Conservation (phyloP, 2,888 invertebrate genomes). For the Hedya salicella region DNA sequence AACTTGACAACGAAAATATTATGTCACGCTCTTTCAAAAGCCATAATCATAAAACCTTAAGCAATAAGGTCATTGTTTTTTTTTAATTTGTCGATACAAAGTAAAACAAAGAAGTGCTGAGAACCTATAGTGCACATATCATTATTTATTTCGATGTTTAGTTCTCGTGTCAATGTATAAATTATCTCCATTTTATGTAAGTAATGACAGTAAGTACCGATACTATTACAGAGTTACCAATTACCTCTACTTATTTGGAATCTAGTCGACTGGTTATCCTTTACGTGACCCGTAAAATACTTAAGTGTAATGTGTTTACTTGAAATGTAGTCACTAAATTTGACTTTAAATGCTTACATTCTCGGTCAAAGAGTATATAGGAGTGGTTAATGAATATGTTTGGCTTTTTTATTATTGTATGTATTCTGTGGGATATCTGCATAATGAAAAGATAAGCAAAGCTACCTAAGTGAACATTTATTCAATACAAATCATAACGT, state of each 20-base stretch:
- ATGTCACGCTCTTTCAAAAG: constrained; percentile 4
- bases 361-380: neutral
- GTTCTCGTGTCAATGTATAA: too few species aligned
- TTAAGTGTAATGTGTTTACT: constrained; percentile 2
- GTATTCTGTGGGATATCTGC: neutral
- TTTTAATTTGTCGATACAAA: constrained; percentile 28
- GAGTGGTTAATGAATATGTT: constrained; percentile 7
- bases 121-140: too few species aligned
- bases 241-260: neutral
- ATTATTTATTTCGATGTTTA: too few species aligned
- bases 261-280: constrained; percentile 6
- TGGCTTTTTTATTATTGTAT: constrained; percentile 2
- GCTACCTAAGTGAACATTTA: too few species aligned
- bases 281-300: neutral
- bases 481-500: too few species aligned
- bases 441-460: too few species aligned
- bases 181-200: constrained; percentile 2
- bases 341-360: too few species aligned
- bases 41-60: constrained; percentile 11
- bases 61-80: constrained; percentile 13
- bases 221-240: neutral
- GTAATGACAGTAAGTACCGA: too few species aligned
- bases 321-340: too few species aligned
- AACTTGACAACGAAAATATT: constrained; percentile 8
- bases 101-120: constrained; percentile 23